Evolutionary conservation across 2,797 vertebrate species (phyloP), one percentile per base, ranked within the genome.

Genomic region (Gymnodraco acuticeps): DNA sequence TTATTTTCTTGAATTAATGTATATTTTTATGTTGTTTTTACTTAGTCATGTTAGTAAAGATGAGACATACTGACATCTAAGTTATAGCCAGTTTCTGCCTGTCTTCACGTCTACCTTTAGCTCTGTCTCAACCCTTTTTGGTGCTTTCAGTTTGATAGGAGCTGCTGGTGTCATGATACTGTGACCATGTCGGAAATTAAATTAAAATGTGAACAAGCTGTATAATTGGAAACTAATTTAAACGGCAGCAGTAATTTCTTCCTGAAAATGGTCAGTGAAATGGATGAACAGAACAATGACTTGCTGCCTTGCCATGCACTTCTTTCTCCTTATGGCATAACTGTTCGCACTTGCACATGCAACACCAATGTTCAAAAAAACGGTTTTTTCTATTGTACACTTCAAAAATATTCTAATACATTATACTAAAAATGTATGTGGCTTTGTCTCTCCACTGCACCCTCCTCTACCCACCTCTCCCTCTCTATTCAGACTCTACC

Each of bases 401-500:
- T 38, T 17, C 45, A 71, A 73, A 84, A 73, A 64, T 69, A 78
- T 64, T 45, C 66, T 76, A 73, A 77, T 75, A 58, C 78, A 73
- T 75, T 55, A 70, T 50, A 70, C 50, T 64, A 77, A 78, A 84
- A 52, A 72, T 76, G 33, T 88, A 69, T 77, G 66, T 83, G 75
- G 83, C 70, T 83, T 86, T 89, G 80, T 87, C 48, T 86, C 43
- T 82, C 50, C 52, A 56, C 64, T 77, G 53, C 78, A 52, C 46
- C 58, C 64, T 31, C 51, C 63, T 54, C 81, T 63, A 50, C 71
- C 69, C 76, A 59, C 75, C 68, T 81, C 83, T 77, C 62, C 75
- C 73, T 85, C 73, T 81, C 77, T 83, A 60, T 83, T 82, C 84
- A 90, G 86, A 86, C 91, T 89, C 82, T 81, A 86, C 91, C 93